Percentiles rank a stretch among this genome's conserved stretches.
Evolutionary conservation across 2,888 invertebrate species (phyloP).

Genomic region (Caenorhabditis angaria): DNA sequence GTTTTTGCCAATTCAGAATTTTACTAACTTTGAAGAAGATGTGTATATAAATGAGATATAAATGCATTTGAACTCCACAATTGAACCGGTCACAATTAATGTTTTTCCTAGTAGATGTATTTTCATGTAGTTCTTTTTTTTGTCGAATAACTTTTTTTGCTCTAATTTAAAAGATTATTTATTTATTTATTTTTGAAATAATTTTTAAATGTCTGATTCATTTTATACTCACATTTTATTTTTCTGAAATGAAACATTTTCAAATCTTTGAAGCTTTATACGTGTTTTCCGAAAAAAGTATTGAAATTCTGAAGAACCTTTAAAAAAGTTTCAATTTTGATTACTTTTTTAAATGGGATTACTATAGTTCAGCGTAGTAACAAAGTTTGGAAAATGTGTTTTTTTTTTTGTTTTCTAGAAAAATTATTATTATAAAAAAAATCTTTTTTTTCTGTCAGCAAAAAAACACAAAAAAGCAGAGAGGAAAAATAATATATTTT

Average conservation of each 20-base stretch:
- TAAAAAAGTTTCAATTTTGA: too few species aligned
- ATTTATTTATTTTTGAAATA: not conserved
- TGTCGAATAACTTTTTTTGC: not conserved
- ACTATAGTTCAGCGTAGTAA: too few species aligned
- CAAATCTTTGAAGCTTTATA: not conserved
- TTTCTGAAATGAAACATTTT: not conserved
- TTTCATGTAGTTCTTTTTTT: not conserved
- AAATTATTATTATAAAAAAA: too few species aligned
- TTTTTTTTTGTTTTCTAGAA: too few species aligned
- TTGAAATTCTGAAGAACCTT: too few species aligned
- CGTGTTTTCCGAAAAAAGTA: too few species aligned
- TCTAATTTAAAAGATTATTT: not conserved
- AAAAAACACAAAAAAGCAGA: too few species aligned
- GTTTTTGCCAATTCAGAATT: conserved; percentile 20
- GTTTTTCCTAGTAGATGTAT: not conserved
- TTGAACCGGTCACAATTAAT: not conserved
- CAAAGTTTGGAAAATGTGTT: too few species aligned
- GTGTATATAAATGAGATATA: not conserved
- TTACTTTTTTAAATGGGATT: too few species aligned
- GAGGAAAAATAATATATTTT: too few species aligned
- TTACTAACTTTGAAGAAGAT: not conserved
- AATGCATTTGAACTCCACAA: not conserved
- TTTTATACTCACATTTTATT: not conserved
- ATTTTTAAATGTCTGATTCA: not conserved
- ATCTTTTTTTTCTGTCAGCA: too few species aligned